phyloP scores from a whole-genome alignment of 2,888 invertebrate genomes.

The Pristionchus japonicus region DNA sequence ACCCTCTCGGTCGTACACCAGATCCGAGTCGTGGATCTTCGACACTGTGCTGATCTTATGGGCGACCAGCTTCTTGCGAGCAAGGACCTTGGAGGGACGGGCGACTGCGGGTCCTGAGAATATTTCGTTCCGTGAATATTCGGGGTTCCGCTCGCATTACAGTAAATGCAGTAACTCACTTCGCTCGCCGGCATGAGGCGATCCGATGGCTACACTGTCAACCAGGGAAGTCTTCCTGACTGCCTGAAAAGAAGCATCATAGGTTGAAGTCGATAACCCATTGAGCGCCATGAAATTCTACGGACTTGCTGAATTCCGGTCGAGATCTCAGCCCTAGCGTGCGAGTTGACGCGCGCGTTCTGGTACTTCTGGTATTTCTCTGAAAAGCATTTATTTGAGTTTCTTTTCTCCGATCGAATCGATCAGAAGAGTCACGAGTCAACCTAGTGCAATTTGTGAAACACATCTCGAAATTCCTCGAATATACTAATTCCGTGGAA shows the following conservation, averaged over 20 bases:
- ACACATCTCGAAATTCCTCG: no score
- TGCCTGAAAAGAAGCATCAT: no score
- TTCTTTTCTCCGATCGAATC: not conserved
- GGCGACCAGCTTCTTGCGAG: not conserved
- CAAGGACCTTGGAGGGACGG: conserved; percentile 17
- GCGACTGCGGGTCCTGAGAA: not conserved
- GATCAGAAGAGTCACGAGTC: no score
- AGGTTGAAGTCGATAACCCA: no score
- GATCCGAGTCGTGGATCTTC: not conserved
- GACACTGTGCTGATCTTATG: not conserved
- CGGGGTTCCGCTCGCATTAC: no score
- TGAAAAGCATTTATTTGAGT: not conserved
- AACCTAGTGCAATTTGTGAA: no score
- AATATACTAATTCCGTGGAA: no score
- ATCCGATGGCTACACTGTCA: conserved; percentile 23
- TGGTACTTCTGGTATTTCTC: not conserved
- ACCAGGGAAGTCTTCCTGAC: not conserved
- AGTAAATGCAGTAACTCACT: not conserved
- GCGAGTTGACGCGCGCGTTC: not conserved
- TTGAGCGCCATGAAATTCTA: no score
- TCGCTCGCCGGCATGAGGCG: not conserved
- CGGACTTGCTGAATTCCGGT: not conserved
- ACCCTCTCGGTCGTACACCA: not conserved
- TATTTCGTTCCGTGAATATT: no score
- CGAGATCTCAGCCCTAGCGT: not conserved